Percentiles rank a stretch among this genome's conserved stretches.
phyloP scores from a whole-genome alignment of 2,113 vertebrate species.

The Sturnira hondurensis region DNA sequence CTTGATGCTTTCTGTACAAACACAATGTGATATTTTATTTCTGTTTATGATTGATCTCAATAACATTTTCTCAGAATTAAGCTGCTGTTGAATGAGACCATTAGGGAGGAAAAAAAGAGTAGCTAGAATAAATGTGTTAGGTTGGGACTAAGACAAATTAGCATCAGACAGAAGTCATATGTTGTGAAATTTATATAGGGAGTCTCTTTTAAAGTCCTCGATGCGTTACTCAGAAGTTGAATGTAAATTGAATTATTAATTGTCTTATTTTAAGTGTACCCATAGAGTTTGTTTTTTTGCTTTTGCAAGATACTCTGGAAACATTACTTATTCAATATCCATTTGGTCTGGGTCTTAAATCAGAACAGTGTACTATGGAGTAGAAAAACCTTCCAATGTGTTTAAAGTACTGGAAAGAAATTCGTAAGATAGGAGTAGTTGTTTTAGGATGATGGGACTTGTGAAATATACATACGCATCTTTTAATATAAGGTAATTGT shows the following conservation, averaged over 20 bases:
- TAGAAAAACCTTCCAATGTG: not conserved
- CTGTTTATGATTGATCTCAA: not conserved
- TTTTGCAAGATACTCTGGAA: not conserved
- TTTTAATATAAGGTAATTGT: not conserved
- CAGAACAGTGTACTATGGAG: not conserved
- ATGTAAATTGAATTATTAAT: conserved; percentile 30
- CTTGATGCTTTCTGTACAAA: conserved; percentile 18
- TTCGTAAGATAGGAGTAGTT: not conserved
- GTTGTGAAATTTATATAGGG: not conserved
- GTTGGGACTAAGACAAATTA: not conserved
- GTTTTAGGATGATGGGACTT: not conserved
- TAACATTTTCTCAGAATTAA: conserved; percentile 26
- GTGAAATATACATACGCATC: not conserved
- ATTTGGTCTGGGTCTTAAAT: not conserved
- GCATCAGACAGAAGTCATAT: not conserved
- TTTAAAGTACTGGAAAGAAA: conserved; percentile 9
- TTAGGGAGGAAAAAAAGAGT: not conserved
- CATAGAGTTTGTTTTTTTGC: conserved; percentile 21
- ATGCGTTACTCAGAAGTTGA: not conserved
- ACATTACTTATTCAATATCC: not conserved
- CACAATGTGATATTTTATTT: conserved; percentile 31
- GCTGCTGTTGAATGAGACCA: not conserved
- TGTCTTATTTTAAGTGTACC: not conserved
- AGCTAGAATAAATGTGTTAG: conserved; percentile 1
- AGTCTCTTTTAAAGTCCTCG: not conserved